Base-by-base conservation (phyloP, 2,888 invertebrate genomes). In the Tetramorium bicarinatum region DNA sequence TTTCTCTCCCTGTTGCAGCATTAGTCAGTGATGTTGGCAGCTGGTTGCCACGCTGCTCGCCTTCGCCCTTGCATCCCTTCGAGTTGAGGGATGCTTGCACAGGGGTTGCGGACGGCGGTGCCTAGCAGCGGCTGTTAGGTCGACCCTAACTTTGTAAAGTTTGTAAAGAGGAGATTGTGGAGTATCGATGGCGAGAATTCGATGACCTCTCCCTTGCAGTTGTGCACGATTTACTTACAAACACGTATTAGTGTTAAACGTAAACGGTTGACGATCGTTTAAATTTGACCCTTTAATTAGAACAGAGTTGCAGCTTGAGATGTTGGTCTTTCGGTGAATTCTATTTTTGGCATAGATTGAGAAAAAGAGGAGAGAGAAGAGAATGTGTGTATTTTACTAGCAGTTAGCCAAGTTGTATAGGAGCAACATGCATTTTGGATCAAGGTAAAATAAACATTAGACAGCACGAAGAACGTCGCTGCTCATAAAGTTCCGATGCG, bases 181-280 rank as follows among this genome's bases (percentile, higher is more conserved):
- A 72, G 21, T 41, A 72, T 56, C 13, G 18, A 15, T 56, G 41
- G 25, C 7, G 41, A 72, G 38, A 72, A 72, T 25, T 71, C 54
- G 96, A 21, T 96, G 96, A 91, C 96, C 96, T 91, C 96, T 96
- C 93, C 96, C 91, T 97, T 97, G 96, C 93, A 96, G 96, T 66
- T 96, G 96, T 88, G 95, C 96, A 97, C 93, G 97, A 97, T 94
- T 95, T 96, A 92, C 9, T 97, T 97, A n/a, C 3, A 38, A 95
- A 95, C 96, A 83, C 97, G 97, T 94, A 96, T 97, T 88, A 96
- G 96, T 91, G 96, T 96, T 95, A 97, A 97, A 94, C 97, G 97
- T 93, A 47, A 34, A 34, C 34, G 44, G 29, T n/a, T 18, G 34
- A 18, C 25, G 18, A 38, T 34, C 8, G 34, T 34, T 64, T 64